Percentiles rank a stretch among this genome's conserved stretches.
Evolutionary conservation across 2,113 vertebrate genomes (phyloP).

Genomic region (Hydrochoerus hydrochaeris): DNA sequence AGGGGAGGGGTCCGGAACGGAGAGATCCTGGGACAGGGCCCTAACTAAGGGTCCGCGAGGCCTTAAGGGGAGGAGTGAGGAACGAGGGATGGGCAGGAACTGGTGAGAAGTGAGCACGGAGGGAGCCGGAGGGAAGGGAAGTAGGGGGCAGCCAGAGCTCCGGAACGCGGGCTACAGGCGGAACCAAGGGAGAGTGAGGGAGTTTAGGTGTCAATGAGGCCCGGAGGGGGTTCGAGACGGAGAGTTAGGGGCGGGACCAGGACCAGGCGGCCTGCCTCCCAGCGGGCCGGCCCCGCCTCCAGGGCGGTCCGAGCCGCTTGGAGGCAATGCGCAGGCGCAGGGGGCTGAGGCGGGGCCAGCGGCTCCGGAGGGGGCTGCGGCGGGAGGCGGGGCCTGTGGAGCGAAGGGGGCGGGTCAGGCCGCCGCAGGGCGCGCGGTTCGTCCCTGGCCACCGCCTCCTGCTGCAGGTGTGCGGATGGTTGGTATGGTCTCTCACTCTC

Average conservation of each 20-base stretch:
- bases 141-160: not conserved
- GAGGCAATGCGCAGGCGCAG: constrained; percentile 8
- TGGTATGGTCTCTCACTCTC: constrained; percentile 32
- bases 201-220: not conserved
- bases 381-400: constrained; percentile 62
- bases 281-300: not conserved
- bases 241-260: not conserved
- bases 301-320: not conserved
- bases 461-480: constrained; percentile 58
- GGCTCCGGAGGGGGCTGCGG: constrained; percentile 82
- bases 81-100: not conserved
- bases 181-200: not conserved
- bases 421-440: constrained; percentile 14
- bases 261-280: accelerated
- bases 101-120: not conserved
- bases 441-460: constrained; percentile 54
- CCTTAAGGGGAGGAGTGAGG: not conserved
- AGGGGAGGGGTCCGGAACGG: not conserved
- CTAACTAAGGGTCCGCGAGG: not conserved
- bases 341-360: constrained; percentile 85
- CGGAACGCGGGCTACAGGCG: not conserved
- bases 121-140: not conserved
- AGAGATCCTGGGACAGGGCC: not conserved
- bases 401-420: constrained; percentile 58
- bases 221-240: accelerated